Evolutionary conservation across 2,113 vertebrate genomes (phyloP).

Genomic region (Xenotilapia flavipinnis): DNA sequence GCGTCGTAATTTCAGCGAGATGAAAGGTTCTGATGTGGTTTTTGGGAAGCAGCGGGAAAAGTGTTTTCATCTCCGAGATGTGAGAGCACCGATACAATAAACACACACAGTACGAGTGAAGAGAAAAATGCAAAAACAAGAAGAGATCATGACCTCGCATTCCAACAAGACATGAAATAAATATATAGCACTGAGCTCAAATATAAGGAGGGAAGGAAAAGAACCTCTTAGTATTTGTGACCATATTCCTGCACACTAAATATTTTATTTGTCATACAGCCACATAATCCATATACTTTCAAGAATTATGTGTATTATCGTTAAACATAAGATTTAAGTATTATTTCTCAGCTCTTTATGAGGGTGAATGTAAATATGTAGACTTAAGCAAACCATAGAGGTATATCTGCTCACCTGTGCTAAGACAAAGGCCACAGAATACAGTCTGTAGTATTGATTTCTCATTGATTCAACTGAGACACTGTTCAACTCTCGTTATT

Average conservation of each 20-base stretch:
- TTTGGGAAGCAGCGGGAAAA: neutral
- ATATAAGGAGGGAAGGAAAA: neutral
- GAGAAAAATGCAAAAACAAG: neutral
- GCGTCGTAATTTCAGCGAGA: constrained; percentile 10
- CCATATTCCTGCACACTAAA: neutral
- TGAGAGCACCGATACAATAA: neutral
- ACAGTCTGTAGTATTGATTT: constrained; percentile 1
- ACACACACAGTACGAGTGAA: neutral
- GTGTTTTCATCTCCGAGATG: constrained; percentile 18
- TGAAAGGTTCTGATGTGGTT: constrained; percentile 35
- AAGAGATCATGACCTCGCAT: neutral
- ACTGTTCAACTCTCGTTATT: constrained; percentile 25
- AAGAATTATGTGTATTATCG: neutral
- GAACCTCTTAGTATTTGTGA: neutral
- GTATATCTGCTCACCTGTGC: neutral
- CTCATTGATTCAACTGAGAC: constrained; percentile 2
- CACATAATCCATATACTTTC: neutral
- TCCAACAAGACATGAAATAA: neutral
- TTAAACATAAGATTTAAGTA: neutral
- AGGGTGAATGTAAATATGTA: neutral
- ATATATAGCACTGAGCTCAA: neutral
- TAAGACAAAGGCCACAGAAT: neutral
- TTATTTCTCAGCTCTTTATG: neutral
- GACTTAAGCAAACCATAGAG: neutral
- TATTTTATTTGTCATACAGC: neutral